A percentile compares a stretch with the other conserved stretches of the same genome.
phyloP scores from a whole-genome alignment of 1,140 invertebrate species.

The Episyrphus balteatus region DNA sequence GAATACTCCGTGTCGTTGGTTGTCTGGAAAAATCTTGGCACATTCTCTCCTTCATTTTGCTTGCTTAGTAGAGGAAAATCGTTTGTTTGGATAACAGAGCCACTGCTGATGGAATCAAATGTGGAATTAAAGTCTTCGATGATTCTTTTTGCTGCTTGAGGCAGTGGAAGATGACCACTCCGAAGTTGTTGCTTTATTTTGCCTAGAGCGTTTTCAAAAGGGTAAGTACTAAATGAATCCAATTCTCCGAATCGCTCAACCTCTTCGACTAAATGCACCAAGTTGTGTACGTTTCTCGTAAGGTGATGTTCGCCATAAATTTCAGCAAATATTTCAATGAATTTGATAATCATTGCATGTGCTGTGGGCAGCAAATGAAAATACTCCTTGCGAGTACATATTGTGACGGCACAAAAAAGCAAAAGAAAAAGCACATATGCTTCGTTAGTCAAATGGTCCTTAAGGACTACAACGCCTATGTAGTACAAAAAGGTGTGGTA shows the following conservation, averaged over 20 bases:
- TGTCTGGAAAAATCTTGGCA: too few species aligned
- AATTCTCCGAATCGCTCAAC: background rate
- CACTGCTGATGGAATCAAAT: too few species aligned
- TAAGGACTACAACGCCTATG: background rate
- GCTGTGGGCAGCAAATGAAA: background rate
- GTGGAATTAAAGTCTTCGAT: too few species aligned
- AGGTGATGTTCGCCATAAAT: background rate
- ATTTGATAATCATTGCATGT: background rate
- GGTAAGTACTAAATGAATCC: background rate
- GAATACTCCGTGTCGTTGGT: too few species aligned
- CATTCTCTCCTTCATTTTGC: too few species aligned
- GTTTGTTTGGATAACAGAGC: too few species aligned
- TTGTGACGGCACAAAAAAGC: background rate
- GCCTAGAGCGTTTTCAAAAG: too few species aligned
- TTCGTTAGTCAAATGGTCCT: background rate
- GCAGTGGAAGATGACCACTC: background rate
- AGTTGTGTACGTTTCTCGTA: background rate
- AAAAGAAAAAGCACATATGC: background rate
- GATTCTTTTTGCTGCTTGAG: background rate
- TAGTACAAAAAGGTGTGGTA: conserved; percentile 1
- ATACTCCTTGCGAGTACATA: background rate
- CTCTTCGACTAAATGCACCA: background rate
- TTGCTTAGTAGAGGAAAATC: too few species aligned
- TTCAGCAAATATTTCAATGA: background rate
- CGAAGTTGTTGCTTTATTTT: background rate